Evolutionary conservation across 2,888 invertebrate species (phyloP), one percentile per base, ranked within the genome.

Genomic region (Iphiclides podalirius): DNA sequence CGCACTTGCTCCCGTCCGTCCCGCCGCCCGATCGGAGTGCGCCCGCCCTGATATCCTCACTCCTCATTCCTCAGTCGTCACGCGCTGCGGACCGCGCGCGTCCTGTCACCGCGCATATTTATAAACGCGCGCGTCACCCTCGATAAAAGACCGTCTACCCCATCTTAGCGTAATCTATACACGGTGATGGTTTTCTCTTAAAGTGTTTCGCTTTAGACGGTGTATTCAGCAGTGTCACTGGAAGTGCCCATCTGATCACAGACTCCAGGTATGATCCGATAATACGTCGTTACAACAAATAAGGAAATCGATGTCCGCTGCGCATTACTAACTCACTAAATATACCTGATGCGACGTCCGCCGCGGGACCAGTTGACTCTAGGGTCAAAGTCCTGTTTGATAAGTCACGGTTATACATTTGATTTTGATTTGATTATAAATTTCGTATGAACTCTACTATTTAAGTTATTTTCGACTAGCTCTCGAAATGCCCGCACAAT

Each of bases 101-200:
- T 82, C 86, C 82, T 81, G 72, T 80, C 84, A 74, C 66, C 63
- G 66, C 61, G 72, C 74, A 61, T 85, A 84, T 84, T 80, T 78
- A 82, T 84, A 85, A 77, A 79, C 77, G 67, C 66, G 61, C 72
- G 72, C 83, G 80, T 82, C 83, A 83, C 72, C 68, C 59, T 68
- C 69, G 67, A 77, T 72, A 79, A 78, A 72, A 79, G 63, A 57
- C 63, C 70, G 70, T 74, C 74, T 73, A 71, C 69, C 70, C 63
- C 54, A 48, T 42, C 42, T 48, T 20, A n/a, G 20, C 20, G 4
- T 20, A 3, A 20, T 20, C 20, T 20, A 6, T 20, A n/a, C n/a
- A n/a, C n/a, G n/a, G n/a, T 41, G 41, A 16, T n/a, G 16, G 28
- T 36, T 15, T 28, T 13, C 31, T 41, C 35, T 13, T 35, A 26